These are phyloP conservation scores for Oreochromis tanganicae DNA, from an alignment of 2,113 vertebrate genomes.

Conservation along the genomic window DNA sequence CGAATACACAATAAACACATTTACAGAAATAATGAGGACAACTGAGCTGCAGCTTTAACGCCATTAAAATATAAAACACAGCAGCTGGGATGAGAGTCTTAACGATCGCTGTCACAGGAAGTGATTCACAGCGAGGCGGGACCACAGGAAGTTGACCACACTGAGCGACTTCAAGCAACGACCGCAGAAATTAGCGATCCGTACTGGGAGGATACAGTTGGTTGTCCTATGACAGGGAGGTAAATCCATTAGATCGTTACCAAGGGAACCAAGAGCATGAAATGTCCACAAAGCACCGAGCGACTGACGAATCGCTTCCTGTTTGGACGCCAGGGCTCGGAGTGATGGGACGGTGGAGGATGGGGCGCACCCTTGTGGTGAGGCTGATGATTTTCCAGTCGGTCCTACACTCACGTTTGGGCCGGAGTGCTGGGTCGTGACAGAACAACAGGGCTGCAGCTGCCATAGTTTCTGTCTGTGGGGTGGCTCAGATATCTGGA, in stretches of 20 bases:
- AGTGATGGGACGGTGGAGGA: neutral
- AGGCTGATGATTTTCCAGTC: neutral
- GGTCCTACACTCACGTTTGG: neutral
- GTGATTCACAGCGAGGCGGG: neutral
- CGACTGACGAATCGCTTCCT: accelerated
- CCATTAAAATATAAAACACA: neutral
- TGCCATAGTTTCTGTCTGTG: neutral
- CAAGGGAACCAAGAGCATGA: neutral
- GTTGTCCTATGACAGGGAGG: neutral
- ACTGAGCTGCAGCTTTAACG: neutral
- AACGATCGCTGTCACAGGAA: neutral
- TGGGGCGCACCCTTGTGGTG: neutral
- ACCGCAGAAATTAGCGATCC: neutral
- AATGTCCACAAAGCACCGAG: neutral
- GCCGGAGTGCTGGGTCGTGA: neutral
- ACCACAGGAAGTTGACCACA: neutral
- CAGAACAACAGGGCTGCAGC: neutral
- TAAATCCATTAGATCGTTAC: neutral
- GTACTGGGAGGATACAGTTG: neutral
- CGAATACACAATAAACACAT: neutral
- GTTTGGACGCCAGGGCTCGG: neutral
- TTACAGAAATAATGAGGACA: neutral
- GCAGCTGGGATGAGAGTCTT: neutral
- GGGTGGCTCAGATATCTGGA: too few relatives aligned
- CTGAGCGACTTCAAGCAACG: neutral